Conservation (phyloP, 2,888 invertebrate genomes). For the Apotomis capreana region DNA sequence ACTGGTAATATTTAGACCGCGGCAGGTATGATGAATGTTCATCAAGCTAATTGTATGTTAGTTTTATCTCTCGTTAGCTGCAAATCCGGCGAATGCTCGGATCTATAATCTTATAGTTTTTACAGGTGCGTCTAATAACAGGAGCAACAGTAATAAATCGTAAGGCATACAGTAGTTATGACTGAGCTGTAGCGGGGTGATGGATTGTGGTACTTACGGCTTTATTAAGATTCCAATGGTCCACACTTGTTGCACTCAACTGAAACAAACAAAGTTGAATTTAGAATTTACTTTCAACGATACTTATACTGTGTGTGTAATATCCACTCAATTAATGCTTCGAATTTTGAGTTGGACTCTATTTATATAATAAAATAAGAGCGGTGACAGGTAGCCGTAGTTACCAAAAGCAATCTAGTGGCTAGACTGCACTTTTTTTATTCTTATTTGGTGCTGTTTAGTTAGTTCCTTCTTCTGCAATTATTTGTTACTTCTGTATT, state of each 20-base stretch:
- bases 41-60: conserved; percentile 30
- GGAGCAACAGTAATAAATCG: background rate
- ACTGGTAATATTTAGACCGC: conserved; percentile 3
- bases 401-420: too few relatives aligned
- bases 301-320: too few relatives aligned
- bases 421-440: too few relatives aligned
- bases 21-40: conserved; percentile 9
- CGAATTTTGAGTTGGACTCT: too few relatives aligned
- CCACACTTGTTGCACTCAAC: conserved; percentile 27
- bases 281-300: background rate
- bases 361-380: too few relatives aligned
- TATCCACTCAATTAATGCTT: too few relatives aligned
- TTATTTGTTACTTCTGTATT: too few relatives aligned
- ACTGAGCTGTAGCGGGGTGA: background rate
- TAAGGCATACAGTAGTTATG: background rate
- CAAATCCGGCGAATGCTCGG: background rate
- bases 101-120: conserved; percentile 13
- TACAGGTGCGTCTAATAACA: conserved; percentile 3
- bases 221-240: conserved; percentile 20
- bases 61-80: conserved; percentile 11
- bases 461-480: too few relatives aligned
- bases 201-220: conserved; percentile 24
- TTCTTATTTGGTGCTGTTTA: too few relatives aligned
- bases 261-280: conserved; percentile 24
- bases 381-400: too few relatives aligned